Evolutionary conservation across 2,888 invertebrate species (phyloP), one percentile per base, ranked within the genome.

Genomic region (Meiosimyza platycephala): DNA sequence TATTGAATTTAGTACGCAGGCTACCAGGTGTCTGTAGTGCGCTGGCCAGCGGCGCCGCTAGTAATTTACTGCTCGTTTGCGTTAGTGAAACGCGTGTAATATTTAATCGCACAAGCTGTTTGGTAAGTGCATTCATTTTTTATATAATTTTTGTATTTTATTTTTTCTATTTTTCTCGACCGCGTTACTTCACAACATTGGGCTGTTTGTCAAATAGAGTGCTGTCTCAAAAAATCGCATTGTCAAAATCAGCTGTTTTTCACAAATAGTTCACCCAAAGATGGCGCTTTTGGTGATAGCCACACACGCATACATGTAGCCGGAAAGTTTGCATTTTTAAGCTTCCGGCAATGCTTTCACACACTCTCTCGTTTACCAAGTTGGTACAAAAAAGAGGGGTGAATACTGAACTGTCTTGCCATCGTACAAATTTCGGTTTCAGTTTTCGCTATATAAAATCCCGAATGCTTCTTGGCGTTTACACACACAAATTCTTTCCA

Each of bases 1-100:
- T 83, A 70, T 85, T 85, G 83, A 85, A 86, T 50, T 81, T 83
- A 47, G 75, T 54, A 33, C 80, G 78, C 3, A 83, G 68, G 5
- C 65, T 66, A 22, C 77, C 65, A 4, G 82, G 77, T 6, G 84
- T 87, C 76, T 87, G 87, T 28, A 86, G 76, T 65, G 76, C 74
- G 51, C 73, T 75, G 69, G 13, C 18, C 18, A 40, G 51, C 28
- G 52, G 52, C 2, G 63, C 62, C 4, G 67, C 52, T 1, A 66
- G 11, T 16, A 54, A 15, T 7, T 60, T 60, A 47, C 16, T 40
- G 51, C 28, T 28, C 15, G 12, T 15, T n/a, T 15, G n/a, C 6
- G 18, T 11, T 11, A 55, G 12, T 5, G 40, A n/a, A 22, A n/a
- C 51, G 6, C 51, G 69, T 15, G 50, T 55, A 6, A 77, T 13